Base-by-base conservation (phyloP, 1,140 invertebrate genomes). In the Leptoteleia sp. region DNA sequence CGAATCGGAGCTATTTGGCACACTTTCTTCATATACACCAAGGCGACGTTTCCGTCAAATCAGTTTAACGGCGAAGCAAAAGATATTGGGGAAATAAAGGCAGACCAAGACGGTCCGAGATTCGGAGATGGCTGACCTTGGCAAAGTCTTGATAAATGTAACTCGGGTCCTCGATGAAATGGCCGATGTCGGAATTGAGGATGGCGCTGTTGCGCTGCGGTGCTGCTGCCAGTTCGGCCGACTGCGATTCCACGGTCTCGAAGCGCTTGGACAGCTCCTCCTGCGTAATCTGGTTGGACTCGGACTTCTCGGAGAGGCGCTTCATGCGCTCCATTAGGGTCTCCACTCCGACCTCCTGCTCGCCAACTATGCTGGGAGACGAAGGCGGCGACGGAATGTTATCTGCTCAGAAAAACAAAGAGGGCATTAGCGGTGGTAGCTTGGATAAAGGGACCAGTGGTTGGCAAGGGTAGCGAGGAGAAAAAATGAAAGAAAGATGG, bases 81-180 rank as follows among this genome's bases (percentile, higher is more conserved):
- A n/a, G n/a, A n/a, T n/a, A n/a, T n/a, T n/a, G n/a, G n/a, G n/a
- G n/a, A n/a, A n/a, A n/a, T n/a, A n/a, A n/a, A n/a, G n/a, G n/a
- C n/a, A n/a, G n/a, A n/a, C n/a, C n/a, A n/a, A n/a, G n/a, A n/a
- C n/a, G n/a, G n/a, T n/a, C n/a, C n/a, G 50, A 3, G 11, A 25
- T 9, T 3, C 12, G 4, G 27, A 4, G 27, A 52, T 35, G 16
- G 13, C 59, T 7, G 50, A 95, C 91, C 81, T 93, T 93, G 7
- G 94, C 93, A 89, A 97, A 97, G 86, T 97, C 96, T 83, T 94
- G 91, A 83, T 97, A 97, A 15, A 92, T 91, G 85, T 95, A 97
- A 19, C 91, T 91, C 0, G 93, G 91, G 87, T 97, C 95, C 31
- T 95, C 92, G 35, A 96, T 92, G 85, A 94, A 95, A 42, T 92